Evolutionary conservation across 1,140 invertebrate species (phyloP).

Genomic region (Bombus balteatus): DNA sequence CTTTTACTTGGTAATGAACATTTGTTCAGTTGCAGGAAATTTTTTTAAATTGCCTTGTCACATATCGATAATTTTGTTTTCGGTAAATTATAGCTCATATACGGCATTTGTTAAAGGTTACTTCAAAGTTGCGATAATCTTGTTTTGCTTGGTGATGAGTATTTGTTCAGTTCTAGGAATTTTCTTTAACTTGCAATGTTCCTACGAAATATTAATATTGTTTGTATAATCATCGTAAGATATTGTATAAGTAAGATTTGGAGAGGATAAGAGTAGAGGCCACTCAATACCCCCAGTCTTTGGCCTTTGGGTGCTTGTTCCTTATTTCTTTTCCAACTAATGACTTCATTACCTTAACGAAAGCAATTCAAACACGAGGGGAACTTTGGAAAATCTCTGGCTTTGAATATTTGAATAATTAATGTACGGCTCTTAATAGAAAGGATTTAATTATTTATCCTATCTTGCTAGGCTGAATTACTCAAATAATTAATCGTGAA

Average conservation of each 20-base stretch:
- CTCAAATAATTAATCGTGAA: background rate
- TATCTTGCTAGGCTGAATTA: background rate
- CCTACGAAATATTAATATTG: background rate
- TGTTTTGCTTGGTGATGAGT: too few species aligned
- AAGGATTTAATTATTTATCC: background rate
- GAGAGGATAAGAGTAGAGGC: background rate
- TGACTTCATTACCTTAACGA: constrained; percentile 41
- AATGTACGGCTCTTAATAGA: background rate
- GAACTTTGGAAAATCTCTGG: background rate
- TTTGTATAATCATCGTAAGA: background rate
- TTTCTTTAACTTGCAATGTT: background rate
- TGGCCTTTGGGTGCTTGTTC: background rate
- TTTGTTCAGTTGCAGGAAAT: too few species aligned
- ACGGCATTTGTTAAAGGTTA: background rate
- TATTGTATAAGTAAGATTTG: background rate
- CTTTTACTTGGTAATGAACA: too few species aligned
- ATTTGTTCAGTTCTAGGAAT: too few species aligned
- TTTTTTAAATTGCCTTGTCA: too few species aligned
- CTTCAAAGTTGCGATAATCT: background rate
- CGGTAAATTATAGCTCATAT: background rate
- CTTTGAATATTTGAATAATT: constrained; percentile 16
- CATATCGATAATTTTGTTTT: background rate
- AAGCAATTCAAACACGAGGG: background rate
- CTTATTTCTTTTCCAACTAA: constrained; percentile 12
- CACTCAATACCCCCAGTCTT: background rate